Evolutionary conservation across 2,797 vertebrate species (phyloP).

Genomic region (Clarias pachynema): DNA sequence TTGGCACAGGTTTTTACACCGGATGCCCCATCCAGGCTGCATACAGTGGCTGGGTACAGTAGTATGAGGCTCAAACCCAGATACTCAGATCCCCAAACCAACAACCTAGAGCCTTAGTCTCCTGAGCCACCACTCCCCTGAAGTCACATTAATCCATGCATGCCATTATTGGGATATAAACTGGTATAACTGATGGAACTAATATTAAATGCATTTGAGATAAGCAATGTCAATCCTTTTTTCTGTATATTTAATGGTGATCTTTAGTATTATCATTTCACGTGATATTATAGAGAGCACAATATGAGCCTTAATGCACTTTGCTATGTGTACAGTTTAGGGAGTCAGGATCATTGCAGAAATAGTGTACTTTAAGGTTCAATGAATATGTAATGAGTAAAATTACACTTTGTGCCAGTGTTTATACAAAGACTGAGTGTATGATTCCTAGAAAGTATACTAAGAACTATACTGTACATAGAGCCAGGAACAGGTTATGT

Average conservation of each 20-base stretch:
- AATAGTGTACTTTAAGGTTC: neutral
- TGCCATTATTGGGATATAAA: neutral
- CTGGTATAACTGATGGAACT: neutral
- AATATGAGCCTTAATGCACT: neutral
- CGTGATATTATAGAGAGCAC: neutral
- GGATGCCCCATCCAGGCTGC: too few relatives aligned
- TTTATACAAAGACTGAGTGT: neutral
- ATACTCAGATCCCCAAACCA: too few relatives aligned
- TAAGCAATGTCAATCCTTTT: neutral
- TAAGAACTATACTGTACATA: neutral
- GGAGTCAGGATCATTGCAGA: neutral
- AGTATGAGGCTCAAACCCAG: too few relatives aligned
- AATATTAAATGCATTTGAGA: neutral
- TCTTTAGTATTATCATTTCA: neutral
- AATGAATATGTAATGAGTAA: neutral
- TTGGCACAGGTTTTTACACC: too few relatives aligned
- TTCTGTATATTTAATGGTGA: neutral
- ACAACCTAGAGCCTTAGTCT: too few relatives aligned
- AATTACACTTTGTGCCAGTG: neutral
- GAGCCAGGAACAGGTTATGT: neutral
- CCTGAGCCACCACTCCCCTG: too few relatives aligned
- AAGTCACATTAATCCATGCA: neutral
- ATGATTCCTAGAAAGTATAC: neutral
- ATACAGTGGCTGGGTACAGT: too few relatives aligned
- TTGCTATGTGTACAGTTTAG: neutral